Conservation (phyloP, 2,797 vertebrate species). For the Sciurus vulgaris region DNA sequence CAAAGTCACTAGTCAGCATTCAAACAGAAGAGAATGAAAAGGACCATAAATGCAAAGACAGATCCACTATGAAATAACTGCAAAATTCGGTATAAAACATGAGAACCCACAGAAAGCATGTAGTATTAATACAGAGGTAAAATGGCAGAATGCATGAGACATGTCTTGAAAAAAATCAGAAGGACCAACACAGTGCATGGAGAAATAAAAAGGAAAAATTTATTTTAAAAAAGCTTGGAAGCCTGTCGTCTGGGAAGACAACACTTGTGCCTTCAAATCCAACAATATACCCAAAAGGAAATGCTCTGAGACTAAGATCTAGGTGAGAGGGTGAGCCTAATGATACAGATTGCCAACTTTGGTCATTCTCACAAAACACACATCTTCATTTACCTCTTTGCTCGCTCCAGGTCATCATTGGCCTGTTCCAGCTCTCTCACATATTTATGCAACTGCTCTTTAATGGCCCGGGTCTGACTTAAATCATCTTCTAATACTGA, state of each 20-base stretch:
- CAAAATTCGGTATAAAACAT: neutral
- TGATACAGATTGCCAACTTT: neutral
- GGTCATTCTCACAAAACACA: neutral
- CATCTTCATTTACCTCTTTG: conserved; percentile 92
- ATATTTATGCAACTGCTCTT: conserved; percentile 98
- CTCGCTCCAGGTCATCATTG: conserved; percentile 98
- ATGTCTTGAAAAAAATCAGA: neutral
- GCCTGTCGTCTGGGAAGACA: neutral
- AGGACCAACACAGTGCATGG: neutral
- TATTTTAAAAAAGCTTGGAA: neutral
- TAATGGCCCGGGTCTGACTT: conserved; percentile 96
- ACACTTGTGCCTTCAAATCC: neutral
- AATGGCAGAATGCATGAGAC: neutral
- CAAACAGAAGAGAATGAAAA: conserved; percentile 36
- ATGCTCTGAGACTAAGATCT: neutral
- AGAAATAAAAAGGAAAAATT: neutral
- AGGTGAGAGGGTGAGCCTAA: neutral
- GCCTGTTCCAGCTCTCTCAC: conserved; percentile 98
- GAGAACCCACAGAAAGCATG: neutral
- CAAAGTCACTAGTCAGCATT: neutral
- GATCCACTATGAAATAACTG: neutral
- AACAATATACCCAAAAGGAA: neutral
- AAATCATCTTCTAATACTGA: conserved; percentile 96
- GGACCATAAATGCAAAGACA: neutral
- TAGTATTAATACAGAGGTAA: neutral